phyloP scores from a whole-genome alignment of 2,888 invertebrate genomes.

The Lamellibrachia columna region DNA sequence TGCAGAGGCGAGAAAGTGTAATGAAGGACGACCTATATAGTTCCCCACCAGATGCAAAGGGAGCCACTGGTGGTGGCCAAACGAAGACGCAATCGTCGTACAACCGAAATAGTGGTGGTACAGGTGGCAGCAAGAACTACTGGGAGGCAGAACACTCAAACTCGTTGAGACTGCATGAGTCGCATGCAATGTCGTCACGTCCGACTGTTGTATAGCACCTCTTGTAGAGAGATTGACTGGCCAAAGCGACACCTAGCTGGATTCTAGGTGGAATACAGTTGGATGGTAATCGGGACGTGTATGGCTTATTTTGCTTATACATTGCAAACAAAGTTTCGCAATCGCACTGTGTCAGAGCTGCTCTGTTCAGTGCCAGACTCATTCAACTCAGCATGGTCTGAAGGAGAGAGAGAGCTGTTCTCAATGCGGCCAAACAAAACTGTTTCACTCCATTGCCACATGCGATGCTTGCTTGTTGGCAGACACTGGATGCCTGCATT shows the following conservation, averaged over 20 bases:
- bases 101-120: no score
- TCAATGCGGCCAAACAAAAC: not conserved
- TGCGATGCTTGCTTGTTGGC: not conserved
- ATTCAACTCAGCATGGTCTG: not conserved
- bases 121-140: no score
- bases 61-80: no score
- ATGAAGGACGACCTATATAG: conserved; percentile 13
- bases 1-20: not conserved
- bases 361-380: not conserved
- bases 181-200: not conserved
- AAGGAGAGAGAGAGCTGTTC: not conserved
- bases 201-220: not conserved
- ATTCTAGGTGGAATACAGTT: not conserved
- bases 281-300: not conserved
- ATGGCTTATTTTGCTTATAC: not conserved
- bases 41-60: not conserved
- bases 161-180: not conserved
- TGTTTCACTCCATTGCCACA: not conserved
- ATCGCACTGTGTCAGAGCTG: no score
- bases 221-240: not conserved
- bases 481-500: not conserved
- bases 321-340: not conserved
- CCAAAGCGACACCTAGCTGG: not conserved
- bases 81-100: no score
- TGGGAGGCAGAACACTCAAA: no score